These are phyloP conservation scores for Ceratosolen solmsi DNA, from an alignment of 1,140 invertebrate species.

Conservation along the genomic window DNA sequence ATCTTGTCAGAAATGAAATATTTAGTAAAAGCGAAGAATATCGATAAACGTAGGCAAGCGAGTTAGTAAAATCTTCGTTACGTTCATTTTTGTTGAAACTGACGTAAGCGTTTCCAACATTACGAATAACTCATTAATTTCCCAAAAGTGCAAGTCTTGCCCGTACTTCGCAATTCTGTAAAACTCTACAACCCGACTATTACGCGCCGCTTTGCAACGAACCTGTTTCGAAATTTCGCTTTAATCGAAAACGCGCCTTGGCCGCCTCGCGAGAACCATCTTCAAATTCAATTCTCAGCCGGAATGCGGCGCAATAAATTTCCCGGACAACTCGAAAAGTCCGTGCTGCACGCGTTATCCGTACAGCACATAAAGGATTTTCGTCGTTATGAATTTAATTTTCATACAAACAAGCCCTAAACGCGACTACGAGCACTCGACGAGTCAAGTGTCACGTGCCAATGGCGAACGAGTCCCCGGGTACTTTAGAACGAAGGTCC, in stretches of 20 bases:
- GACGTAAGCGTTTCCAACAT: no score
- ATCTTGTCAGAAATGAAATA: no score
- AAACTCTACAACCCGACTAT: neutral
- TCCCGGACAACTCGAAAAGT: constrained; percentile 36
- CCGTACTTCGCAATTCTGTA: neutral
- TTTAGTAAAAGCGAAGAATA: no score
- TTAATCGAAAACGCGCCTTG: neutral
- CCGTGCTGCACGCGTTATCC: constrained; percentile 9
- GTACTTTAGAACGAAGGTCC: neutral
- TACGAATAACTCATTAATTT: neutral
- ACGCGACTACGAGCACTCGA: constrained; percentile 52
- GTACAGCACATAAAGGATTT: constrained; percentile 66
- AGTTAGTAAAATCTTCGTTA: no score
- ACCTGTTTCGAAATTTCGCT: neutral
- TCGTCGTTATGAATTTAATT: constrained; percentile 71
- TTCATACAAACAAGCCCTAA: constrained; percentile 66
- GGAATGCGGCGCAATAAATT: constrained; percentile 34
- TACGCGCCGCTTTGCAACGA: neutral
- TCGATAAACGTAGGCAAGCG: no score
- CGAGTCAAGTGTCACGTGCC: constrained; percentile 56
- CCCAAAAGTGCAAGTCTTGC: neutral
- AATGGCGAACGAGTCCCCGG: constrained; percentile 39
- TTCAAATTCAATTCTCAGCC: constrained; percentile 6
- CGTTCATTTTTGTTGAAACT: no score
- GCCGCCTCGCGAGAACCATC: neutral